phyloP scores from a whole-genome alignment of 2,797 vertebrate species.

The Podargus strigoides region DNA sequence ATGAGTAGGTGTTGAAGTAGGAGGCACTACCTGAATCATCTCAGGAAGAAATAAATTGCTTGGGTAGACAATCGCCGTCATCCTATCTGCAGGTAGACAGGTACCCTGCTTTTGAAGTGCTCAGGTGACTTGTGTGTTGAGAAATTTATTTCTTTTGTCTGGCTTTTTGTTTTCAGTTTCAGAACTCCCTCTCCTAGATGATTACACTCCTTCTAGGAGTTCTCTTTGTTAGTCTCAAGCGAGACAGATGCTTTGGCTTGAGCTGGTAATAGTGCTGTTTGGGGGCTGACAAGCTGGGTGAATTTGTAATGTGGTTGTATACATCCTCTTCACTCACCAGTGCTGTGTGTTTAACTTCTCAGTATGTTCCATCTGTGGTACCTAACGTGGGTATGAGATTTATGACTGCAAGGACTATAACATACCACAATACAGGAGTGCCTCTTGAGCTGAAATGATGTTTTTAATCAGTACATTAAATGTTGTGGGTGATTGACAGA shows the following conservation, averaged over 20 bases:
- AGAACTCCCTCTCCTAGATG: background rate
- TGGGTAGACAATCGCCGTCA: background rate
- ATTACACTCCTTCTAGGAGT: background rate
- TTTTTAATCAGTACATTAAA: constrained; percentile 54
- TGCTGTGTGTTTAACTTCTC: constrained; percentile 47
- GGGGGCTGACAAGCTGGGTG: constrained; percentile 50
- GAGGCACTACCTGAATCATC: constrained; percentile 63
- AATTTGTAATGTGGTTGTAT: constrained; percentile 40
- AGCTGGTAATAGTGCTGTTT: constrained; percentile 37
- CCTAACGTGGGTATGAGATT: constrained; percentile 44
- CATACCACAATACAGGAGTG: constrained; percentile 43
- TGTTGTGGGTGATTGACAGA: constrained; percentile 59
- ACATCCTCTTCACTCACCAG: constrained; percentile 52
- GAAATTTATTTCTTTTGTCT: background rate
- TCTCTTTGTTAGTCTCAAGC: constrained; percentile 15
- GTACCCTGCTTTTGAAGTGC: background rate
- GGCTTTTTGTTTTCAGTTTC: background rate
- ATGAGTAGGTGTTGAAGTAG: constrained; percentile 58
- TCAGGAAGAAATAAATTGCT: constrained; percentile 12
- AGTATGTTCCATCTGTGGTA: constrained; percentile 50
- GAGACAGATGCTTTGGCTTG: constrained; percentile 58
- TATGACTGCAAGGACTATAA: constrained; percentile 35
- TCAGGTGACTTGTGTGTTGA: background rate
- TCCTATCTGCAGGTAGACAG: background rate
- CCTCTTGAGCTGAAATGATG: constrained; percentile 31